Evolutionary conservation across 2,797 vertebrate species (phyloP).

Genomic region (Holocentrus rufus): DNA sequence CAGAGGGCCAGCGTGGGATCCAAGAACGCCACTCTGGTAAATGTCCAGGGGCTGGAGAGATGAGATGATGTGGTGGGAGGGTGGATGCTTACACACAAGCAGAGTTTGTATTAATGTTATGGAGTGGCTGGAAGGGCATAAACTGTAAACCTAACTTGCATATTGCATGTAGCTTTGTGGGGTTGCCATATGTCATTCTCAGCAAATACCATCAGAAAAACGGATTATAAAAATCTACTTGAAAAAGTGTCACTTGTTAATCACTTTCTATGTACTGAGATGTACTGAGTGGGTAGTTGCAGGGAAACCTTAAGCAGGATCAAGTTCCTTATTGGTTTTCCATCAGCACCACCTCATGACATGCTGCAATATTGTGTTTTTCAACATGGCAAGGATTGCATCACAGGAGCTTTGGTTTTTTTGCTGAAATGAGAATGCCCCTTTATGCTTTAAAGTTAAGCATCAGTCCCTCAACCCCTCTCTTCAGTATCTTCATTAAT

Average conservation of each 20-base stretch:
- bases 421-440: too few relatives aligned
- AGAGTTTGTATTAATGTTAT: background rate
- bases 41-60: constrained; percentile 63
- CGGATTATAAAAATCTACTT: too few relatives aligned
- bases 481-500: background rate
- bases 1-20: constrained; percentile 94
- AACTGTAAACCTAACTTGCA: background rate
- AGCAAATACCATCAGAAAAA: background rate
- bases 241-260: too few relatives aligned
- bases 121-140: constrained; percentile 1
- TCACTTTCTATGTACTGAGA: too few relatives aligned
- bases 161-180: background rate
- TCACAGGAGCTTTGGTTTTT: too few relatives aligned
- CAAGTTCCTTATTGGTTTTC: too few relatives aligned
- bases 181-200: background rate
- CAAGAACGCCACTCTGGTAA: constrained; percentile 93
- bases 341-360: too few relatives aligned
- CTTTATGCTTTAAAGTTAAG: too few relatives aligned
- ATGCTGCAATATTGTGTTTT: too few relatives aligned
- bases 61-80: constrained; percentile 49
- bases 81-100: constrained; percentile 12
- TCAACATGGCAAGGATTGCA: too few relatives aligned
- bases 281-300: too few relatives aligned
- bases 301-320: too few relatives aligned
- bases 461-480: background rate